Percentiles rank a stretch among this genome's conserved stretches.
Conservation (phyloP, 2,113 vertebrate species). For the Myrmecobius fasciatus region DNA sequence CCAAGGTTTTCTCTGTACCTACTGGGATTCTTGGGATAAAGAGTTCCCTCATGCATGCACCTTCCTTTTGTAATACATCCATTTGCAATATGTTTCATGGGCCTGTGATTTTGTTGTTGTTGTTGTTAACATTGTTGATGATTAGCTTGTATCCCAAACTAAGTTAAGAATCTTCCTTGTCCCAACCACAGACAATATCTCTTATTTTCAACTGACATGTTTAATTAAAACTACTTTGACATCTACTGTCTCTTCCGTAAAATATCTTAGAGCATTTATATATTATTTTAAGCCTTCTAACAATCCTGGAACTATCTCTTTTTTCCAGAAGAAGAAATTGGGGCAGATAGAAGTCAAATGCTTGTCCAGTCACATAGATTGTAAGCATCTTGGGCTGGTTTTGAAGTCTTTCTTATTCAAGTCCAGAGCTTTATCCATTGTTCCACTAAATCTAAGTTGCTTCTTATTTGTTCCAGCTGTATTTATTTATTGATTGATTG, state of each 20-base stretch:
- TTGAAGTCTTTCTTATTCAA: background rate
- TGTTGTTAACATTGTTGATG: no score
- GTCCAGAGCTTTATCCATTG: background rate
- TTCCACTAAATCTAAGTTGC: background rate
- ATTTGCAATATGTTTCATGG: no score
- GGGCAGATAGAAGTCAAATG: background rate
- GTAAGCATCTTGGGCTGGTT: background rate
- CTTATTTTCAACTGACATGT: background rate
- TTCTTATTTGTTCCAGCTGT: no score
- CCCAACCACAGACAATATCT: background rate
- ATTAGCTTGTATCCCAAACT: no score
- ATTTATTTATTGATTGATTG: background rate
- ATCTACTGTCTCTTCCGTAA: background rate
- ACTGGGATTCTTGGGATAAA: no score
- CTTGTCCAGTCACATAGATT: background rate
- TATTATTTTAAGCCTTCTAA: background rate
- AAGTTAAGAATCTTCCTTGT: no score
- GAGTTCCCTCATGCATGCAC: no score
- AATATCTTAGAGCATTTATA: background rate
- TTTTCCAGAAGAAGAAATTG: background rate
- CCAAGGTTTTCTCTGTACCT: no score
- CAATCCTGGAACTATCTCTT: background rate
- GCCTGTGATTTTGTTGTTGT: no score
- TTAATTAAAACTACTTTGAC: no score
- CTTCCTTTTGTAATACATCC: no score